Percentiles rank a stretch among this genome's conserved stretches.
phyloP scores from a whole-genome alignment of 1,140 invertebrate species.

The Zaprionus tsacasi region DNA sequence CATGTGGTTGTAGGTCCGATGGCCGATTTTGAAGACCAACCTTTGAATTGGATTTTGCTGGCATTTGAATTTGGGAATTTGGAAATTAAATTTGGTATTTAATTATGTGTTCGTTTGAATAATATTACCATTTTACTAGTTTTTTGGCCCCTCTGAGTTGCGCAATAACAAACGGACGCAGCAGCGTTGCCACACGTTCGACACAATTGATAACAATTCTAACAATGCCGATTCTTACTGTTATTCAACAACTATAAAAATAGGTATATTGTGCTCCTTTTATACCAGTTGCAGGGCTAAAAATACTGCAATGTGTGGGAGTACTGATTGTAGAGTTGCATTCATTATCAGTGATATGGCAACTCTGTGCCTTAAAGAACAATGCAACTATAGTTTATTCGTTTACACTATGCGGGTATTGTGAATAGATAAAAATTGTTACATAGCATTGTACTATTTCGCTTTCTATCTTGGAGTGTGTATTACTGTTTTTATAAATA shows the following conservation, averaged over 20 bases:
- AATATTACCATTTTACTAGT: slow-evolving; percentile 64
- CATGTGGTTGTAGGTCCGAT: slow-evolving; percentile 66
- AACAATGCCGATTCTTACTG: background rate
- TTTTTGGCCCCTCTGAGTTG: slow-evolving; percentile 36
- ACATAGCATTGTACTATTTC: background rate
- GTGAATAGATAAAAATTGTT: background rate
- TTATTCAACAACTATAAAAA: background rate
- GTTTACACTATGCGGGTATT: slow-evolving; percentile 18
- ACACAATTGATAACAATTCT: slow-evolving; percentile 8
- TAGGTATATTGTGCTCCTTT: slow-evolving; percentile 13
- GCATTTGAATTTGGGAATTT: slow-evolving; percentile 21
- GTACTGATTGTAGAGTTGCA: slow-evolving; percentile 30
- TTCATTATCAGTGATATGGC: slow-evolving; percentile 8
- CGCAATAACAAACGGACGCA: slow-evolving; percentile 43
- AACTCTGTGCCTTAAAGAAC: slow-evolving; percentile 30
- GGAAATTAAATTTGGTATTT: slow-evolving; percentile 26
- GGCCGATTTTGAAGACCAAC: slow-evolving; percentile 73
- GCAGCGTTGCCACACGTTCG: slow-evolving; percentile 34
- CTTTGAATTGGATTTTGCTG: slow-evolving; percentile 78
- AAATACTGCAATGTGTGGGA: slow-evolving; percentile 2
- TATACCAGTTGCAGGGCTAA: slow-evolving; percentile 17
- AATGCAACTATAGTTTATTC: slow-evolving; percentile 32
- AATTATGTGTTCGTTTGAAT: slow-evolving; percentile 51
- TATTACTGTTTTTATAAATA: background rate
- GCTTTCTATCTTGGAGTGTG: background rate